Conservation (phyloP, 2,113 vertebrate species). For the Daphoenositta chrysoptera region DNA sequence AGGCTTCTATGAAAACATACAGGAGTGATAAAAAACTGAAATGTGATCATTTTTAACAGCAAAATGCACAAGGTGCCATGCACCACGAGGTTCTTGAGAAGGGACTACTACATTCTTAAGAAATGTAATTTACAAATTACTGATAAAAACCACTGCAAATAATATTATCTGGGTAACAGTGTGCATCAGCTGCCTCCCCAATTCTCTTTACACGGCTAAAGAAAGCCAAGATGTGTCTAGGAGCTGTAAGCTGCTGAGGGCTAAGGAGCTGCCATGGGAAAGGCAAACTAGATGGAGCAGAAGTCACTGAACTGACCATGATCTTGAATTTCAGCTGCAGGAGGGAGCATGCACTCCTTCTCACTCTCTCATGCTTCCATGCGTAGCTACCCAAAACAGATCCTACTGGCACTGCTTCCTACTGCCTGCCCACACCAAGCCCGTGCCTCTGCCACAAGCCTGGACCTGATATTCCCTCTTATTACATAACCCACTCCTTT, state of each 20-base stretch:
- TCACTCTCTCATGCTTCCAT: not conserved
- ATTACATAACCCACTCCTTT: not conserved
- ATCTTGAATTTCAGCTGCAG: not conserved
- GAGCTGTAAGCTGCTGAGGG: not conserved
- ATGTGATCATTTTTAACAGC: conserved; percentile 38
- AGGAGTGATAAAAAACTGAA: conserved; percentile 56
- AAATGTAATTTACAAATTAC: not conserved
- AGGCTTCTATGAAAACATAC: conserved; percentile 46
- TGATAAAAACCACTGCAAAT: not conserved
- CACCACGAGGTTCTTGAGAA: not conserved
- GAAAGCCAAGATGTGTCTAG: not conserved
- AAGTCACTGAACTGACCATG: not conserved
- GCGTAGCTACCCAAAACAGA: not conserved
- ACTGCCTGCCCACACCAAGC: not conserved
- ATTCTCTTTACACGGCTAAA: not conserved
- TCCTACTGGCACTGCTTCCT: not conserved
- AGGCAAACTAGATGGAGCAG: not conserved
- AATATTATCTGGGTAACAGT: not conserved
- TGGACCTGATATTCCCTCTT: not conserved
- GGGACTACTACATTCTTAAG: not conserved
- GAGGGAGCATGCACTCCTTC: fast-evolving
- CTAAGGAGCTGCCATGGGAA: not conserved
- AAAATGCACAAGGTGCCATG: conserved; percentile 58
- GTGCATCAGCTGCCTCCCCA: not conserved
- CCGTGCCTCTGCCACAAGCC: not conserved